Percentiles rank a stretch among this genome's conserved stretches.
Conservation (phyloP, 2,113 vertebrate genomes). For the Oreotrochilus melanogaster region DNA sequence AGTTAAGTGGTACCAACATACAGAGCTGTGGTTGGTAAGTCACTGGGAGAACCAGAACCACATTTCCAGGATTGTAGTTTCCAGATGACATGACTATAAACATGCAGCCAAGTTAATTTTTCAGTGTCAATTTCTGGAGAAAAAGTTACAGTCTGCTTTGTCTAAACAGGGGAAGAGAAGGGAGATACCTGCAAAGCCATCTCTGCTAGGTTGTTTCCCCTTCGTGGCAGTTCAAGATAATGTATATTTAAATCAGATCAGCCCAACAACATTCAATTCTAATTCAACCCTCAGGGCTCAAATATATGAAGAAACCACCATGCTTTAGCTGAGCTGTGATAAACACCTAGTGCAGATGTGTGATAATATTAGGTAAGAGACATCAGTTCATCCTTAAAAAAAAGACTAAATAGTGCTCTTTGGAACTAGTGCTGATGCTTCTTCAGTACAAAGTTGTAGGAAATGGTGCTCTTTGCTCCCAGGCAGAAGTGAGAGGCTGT, state of each 20-base stretch:
- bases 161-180: background rate
- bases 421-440: background rate
- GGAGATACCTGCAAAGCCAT: background rate
- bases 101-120: background rate
- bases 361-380: background rate
- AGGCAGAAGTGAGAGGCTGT: background rate
- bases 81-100: background rate
- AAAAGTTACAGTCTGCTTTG: background rate
- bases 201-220: background rate
- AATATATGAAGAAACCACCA: background rate
- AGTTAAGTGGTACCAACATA: background rate
- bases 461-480: background rate
- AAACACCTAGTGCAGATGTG: fast-evolving
- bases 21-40: background rate
- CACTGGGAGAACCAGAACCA: background rate
- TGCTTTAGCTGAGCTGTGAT: background rate
- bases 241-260: background rate
- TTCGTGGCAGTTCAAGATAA: background rate
- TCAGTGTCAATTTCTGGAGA: background rate
- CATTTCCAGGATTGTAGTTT: background rate
- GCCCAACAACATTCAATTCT: background rate
- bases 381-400: background rate
- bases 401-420: background rate
- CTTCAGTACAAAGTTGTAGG: background rate
- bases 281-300: background rate